Percentiles rank a stretch among this genome's conserved stretches.
phyloP scores from a whole-genome alignment of 1,140 invertebrate species.

The Drosophila sulfurigaster region DNA sequence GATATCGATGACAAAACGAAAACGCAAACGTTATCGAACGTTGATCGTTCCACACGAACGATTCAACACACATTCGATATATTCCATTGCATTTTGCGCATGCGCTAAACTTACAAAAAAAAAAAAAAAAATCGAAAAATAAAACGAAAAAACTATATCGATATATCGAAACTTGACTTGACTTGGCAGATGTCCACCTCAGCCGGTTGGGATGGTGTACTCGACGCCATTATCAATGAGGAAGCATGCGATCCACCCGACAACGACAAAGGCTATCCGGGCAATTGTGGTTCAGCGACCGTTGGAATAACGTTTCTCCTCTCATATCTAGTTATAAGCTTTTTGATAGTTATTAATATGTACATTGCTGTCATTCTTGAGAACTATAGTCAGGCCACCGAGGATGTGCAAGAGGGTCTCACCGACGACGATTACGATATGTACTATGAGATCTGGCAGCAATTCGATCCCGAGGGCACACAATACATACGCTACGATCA shows the following conservation, averaged over 20 bases:
- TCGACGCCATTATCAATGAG: constrained; percentile 98
- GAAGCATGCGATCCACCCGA: constrained; percentile 95
- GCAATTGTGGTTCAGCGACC: constrained; percentile 96
- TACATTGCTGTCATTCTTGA: constrained; percentile 99
- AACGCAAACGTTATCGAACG: constrained; percentile 16
- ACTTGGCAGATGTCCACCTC: constrained; percentile 96
- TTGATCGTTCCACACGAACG: constrained; percentile 4
- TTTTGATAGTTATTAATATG: constrained; percentile 99
- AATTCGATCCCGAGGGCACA: constrained; percentile 98
- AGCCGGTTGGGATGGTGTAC: constrained; percentile 97
- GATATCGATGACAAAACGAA: constrained; percentile 3
- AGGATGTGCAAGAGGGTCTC: constrained; percentile 98
- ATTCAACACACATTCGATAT: constrained; percentile 6
- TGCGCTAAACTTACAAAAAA: constrained; percentile 11
- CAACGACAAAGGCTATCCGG: constrained; percentile 93
- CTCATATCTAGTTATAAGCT: constrained; percentile 98
- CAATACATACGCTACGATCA: constrained; percentile 98
- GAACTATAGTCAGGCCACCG: constrained; percentile 99
- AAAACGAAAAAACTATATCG: background rate
- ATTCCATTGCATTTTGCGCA: constrained; percentile 35
- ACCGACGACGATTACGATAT: constrained; percentile 99
- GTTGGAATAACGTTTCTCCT: constrained; percentile 97
- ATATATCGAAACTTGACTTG: constrained; percentile 10
- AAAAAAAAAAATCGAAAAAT: background rate
- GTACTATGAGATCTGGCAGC: constrained; percentile 99